Conservation (phyloP, 2,888 invertebrate species). For the Callimorpha dominula region DNA sequence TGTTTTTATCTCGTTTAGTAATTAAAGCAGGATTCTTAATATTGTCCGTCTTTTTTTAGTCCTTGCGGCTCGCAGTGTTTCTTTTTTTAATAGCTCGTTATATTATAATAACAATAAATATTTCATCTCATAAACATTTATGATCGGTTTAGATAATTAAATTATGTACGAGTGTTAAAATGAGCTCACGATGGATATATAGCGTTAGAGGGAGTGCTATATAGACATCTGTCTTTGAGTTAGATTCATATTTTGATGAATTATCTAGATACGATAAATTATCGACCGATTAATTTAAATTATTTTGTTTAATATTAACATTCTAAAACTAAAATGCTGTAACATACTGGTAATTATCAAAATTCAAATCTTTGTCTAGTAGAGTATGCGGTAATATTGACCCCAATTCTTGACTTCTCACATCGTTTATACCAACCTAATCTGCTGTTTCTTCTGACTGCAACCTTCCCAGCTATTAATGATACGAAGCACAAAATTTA, state of each 20-base stretch:
- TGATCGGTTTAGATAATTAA: slow-evolving; percentile 42
- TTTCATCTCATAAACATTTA: slow-evolving; percentile 49
- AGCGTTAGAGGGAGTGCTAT: neutral
- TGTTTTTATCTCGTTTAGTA: neutral
- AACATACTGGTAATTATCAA: neutral
- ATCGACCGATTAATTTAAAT: neutral
- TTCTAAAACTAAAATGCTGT: neutral
- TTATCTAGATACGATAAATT: neutral
- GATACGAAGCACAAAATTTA: neutral
- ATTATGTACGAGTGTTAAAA: slow-evolving; percentile 41
- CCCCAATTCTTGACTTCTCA: no score
- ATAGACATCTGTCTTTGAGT: neutral
- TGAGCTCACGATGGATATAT: slow-evolving; percentile 32
- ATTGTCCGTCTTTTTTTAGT: neutral
- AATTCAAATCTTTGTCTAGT: neutral
- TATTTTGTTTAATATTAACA: neutral
- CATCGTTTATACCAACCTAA: no score
- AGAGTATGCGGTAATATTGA: no score
- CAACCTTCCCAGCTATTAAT: no score
- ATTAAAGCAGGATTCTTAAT: neutral
- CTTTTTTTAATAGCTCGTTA: slow-evolving; percentile 19
- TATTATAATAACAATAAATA: slow-evolving; percentile 44
- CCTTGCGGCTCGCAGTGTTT: neutral
- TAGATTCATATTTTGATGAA: slow-evolving; percentile 6
- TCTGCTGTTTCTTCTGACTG: no score